Conservation (phyloP, 2,888 invertebrate genomes). For the Patella caerulea region DNA sequence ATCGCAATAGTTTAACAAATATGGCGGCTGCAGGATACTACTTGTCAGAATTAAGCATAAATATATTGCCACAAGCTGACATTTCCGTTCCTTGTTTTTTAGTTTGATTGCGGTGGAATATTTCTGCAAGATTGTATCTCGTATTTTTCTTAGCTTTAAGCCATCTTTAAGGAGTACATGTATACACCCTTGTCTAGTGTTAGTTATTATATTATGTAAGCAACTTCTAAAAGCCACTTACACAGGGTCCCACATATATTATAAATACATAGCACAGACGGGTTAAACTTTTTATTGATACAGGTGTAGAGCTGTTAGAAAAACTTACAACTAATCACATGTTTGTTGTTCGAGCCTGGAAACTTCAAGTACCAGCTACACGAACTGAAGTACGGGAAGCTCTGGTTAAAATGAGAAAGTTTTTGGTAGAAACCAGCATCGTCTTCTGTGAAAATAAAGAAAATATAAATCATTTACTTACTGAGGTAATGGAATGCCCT, state of each 20-base stretch:
- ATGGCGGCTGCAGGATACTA: too few relatives aligned
- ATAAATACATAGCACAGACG: background rate
- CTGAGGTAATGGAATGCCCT: constrained; percentile 46
- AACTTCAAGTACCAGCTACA: constrained; percentile 39
- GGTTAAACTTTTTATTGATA: background rate
- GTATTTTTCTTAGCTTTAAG: too few relatives aligned
- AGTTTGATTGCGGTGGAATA: too few relatives aligned
- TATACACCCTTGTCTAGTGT: too few relatives aligned
- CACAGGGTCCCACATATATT: constrained; percentile 4
- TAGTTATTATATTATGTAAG: too few relatives aligned
- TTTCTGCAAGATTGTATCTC: too few relatives aligned
- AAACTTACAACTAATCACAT: constrained; percentile 56
- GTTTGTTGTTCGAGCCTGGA: constrained; percentile 58
- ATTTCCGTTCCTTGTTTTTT: too few relatives aligned
- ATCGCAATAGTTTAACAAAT: too few relatives aligned
- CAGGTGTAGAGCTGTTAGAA: constrained; percentile 55
- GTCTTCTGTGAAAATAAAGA: constrained; percentile 49
- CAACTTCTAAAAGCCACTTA: background rate
- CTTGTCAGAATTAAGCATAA: too few relatives aligned
- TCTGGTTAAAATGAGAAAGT: constrained; percentile 60
- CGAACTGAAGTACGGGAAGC: constrained; percentile 49
- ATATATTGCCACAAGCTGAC: too few relatives aligned
- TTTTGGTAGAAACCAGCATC: constrained; percentile 58
- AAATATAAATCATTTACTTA: constrained; percentile 48
- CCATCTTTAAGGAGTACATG: too few relatives aligned